Conservation (phyloP, 2,113 vertebrate species). For the Callocephalon fimbriatum region DNA sequence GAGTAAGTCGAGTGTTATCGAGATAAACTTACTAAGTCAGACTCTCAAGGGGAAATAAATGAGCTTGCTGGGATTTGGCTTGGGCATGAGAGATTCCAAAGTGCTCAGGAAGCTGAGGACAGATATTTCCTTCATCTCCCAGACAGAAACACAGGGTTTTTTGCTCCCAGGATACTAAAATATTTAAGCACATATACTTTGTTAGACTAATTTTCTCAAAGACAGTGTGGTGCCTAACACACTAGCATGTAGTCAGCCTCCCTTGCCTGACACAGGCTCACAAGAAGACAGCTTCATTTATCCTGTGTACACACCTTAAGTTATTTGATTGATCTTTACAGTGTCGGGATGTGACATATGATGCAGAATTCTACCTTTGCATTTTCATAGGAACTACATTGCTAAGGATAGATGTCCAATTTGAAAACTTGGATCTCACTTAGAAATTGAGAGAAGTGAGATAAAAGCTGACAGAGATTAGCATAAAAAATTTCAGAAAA, state of each 20-base stretch:
- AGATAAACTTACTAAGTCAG: background rate
- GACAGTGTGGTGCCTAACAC: background rate
- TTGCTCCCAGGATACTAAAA: background rate
- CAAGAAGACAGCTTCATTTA: background rate
- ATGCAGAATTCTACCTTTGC: background rate
- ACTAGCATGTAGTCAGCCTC: background rate
- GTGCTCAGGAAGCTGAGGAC: background rate
- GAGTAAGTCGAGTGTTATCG: fast-evolving
- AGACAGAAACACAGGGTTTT: fast-evolving
- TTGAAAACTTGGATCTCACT: background rate
- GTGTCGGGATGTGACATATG: background rate
- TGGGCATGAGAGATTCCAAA: background rate
- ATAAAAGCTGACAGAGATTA: constrained; percentile 18
- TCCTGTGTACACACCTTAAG: background rate
- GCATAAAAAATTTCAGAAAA: constrained; percentile 37
- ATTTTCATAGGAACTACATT: background rate
- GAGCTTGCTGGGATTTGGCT: background rate
- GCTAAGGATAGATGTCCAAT: background rate
- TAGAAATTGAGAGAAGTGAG: background rate
- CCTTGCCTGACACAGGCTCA: background rate
- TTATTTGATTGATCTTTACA: background rate
- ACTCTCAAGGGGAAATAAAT: background rate
- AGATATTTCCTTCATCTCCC: background rate
- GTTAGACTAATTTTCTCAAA: background rate
- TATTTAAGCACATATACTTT: background rate